Percentiles rank a stretch among this genome's conserved stretches.
phyloP scores from a whole-genome alignment of 2,888 invertebrate species.

The Nebria salina region DNA sequence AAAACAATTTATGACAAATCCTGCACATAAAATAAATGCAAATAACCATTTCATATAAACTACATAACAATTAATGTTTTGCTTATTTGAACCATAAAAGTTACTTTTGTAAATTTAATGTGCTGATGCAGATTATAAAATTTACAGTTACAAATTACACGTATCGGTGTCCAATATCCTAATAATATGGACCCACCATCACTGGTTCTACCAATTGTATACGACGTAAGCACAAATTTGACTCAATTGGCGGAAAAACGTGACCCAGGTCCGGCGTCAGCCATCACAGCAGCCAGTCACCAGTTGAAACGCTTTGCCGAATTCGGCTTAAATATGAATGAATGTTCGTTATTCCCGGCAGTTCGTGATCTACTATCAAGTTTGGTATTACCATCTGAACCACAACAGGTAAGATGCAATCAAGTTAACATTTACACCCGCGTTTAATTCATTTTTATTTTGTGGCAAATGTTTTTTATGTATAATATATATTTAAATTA shows the following conservation, averaged over 20 bases:
- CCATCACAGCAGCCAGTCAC: slow-evolving; percentile 71
- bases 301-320: slow-evolving; percentile 79
- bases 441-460: no score
- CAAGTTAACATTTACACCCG: not conserved
- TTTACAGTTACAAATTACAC: slow-evolving; percentile 76
- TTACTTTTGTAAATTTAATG: slow-evolving; percentile 5
- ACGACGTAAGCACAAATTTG: slow-evolving; percentile 86
- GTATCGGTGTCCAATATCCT: slow-evolving; percentile 70
- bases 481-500: no score
- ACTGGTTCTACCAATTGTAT: slow-evolving; percentile 87
- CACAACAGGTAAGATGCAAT: slow-evolving; percentile 56
- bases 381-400: slow-evolving; percentile 83
- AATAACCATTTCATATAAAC: not conserved
- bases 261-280: slow-evolving; percentile 71
- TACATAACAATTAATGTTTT: not conserved
- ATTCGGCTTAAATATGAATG: slow-evolving; percentile 72
- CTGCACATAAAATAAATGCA: not conserved
- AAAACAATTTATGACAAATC: not conserved
- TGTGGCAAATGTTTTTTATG: no score
- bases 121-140: slow-evolving; percentile 25
- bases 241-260: slow-evolving; percentile 88
- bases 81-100: no score
- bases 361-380: slow-evolving; percentile 88
- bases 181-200: slow-evolving; percentile 74
- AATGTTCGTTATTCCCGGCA: slow-evolving; percentile 92